A percentile compares a stretch with the other conserved stretches of the same genome.
These are phyloP conservation scores for Drosophila equinoxialis DNA, from an alignment of 1,140 invertebrate species.

Conservation along the genomic window DNA sequence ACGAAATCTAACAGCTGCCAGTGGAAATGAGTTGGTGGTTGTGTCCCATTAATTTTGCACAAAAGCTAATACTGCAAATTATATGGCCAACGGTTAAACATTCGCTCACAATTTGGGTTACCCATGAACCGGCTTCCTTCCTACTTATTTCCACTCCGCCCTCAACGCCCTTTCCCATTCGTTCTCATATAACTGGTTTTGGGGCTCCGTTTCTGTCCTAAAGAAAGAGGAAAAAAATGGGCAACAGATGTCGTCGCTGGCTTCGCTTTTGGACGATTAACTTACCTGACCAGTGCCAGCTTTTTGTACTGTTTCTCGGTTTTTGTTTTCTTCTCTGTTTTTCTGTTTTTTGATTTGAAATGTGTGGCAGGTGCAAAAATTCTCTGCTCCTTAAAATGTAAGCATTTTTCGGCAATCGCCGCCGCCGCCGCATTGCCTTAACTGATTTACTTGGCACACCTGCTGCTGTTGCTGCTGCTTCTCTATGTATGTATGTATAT, in stretches of 20 bases:
- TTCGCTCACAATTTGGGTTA: slow-evolving; percentile 67
- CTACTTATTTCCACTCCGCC: not conserved
- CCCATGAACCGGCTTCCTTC: slow-evolving; percentile 48
- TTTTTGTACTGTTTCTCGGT: slow-evolving; percentile 23
- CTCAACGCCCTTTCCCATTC: not conserved
- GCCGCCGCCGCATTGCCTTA: slow-evolving; percentile 34
- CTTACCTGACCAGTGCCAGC: slow-evolving; percentile 58
- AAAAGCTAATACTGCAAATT: slow-evolving; percentile 76
- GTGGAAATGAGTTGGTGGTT: slow-evolving; percentile 36
- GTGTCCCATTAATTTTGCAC: slow-evolving; percentile 64
- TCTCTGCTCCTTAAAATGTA: slow-evolving; percentile 26
- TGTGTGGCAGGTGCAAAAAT: slow-evolving; percentile 72
- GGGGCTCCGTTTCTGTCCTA: slow-evolving; percentile 21
- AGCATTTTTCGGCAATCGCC: slow-evolving; percentile 34
- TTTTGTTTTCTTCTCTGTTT: slow-evolving; percentile 42
- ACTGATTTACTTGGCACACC: slow-evolving; percentile 75
- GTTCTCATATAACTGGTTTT: slow-evolving; percentile 36
- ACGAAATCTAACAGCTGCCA: slow-evolving; percentile 74
- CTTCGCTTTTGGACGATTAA: slow-evolving; percentile 51
- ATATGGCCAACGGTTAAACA: slow-evolving; percentile 71
- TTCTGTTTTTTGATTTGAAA: slow-evolving; percentile 64
- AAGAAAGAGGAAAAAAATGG: slow-evolving; percentile 18
- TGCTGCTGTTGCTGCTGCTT: slow-evolving; percentile 39
- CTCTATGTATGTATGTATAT: not conserved
- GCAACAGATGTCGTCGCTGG: slow-evolving; percentile 60